phyloP scores from a whole-genome alignment of 2,113 vertebrate genomes.

The Sebastes schlegelii region DNA sequence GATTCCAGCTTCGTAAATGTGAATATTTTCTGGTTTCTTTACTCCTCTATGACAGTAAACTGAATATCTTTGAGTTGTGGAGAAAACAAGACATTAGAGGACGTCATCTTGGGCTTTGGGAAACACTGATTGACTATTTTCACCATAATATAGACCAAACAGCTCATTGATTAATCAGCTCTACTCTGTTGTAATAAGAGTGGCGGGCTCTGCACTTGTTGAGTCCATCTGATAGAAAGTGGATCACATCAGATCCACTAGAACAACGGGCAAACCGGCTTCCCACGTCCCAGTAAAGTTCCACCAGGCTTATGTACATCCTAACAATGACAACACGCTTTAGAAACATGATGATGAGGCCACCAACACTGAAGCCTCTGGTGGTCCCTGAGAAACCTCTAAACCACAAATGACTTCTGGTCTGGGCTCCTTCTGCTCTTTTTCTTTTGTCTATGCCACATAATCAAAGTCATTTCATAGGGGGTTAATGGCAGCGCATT shows the following conservation, averaged over 20 bases:
- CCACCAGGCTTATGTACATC: conserved; percentile 14
- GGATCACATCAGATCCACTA: not conserved
- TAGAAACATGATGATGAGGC: conserved; percentile 8
- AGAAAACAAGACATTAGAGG: too few relatives aligned
- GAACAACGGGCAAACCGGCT: conserved; percentile 5
- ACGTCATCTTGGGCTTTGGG: too few relatives aligned
- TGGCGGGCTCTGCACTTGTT: not conserved
- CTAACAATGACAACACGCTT: conserved; percentile 13
- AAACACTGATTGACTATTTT: too few relatives aligned
- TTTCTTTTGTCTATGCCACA: conserved; percentile 33
- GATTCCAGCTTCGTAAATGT: too few relatives aligned
- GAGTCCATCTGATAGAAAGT: not conserved
- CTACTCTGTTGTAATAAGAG: not conserved
- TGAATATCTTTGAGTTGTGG: too few relatives aligned
- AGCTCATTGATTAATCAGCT: not conserved
- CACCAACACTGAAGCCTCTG: conserved; percentile 49
- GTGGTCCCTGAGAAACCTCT: conserved; percentile 39
- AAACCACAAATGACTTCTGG: conserved; percentile 46
- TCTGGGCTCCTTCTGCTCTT: conserved; percentile 22
- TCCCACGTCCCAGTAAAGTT: not conserved
- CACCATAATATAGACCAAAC: too few relatives aligned
- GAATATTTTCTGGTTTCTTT: too few relatives aligned
- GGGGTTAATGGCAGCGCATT: conserved; percentile 54
- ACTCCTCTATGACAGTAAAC: too few relatives aligned
- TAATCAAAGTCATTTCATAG: conserved; percentile 57